Percentiles rank a stretch among this genome's conserved stretches.
Evolutionary conservation across 1,140 invertebrate genomes (phyloP).

Genomic region (Pissodes strobi): DNA sequence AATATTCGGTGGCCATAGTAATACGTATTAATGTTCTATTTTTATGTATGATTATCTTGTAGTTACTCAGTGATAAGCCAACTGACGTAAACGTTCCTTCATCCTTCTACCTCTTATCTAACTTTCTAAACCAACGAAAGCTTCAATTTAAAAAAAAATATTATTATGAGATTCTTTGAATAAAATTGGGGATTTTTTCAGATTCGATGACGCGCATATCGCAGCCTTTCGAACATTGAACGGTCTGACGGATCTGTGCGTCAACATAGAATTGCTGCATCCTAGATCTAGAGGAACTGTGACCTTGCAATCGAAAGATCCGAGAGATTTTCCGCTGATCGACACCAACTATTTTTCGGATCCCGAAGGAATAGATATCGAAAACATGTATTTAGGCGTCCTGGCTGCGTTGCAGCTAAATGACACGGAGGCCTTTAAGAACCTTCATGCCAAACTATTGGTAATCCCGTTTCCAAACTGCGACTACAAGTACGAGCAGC

Average conservation of each 20-base stretch:
- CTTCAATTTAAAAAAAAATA: no score
- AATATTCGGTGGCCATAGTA: no score
- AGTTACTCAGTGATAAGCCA: no score
- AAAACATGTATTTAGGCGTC: conserved; percentile 60
- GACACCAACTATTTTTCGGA: conserved; percentile 67
- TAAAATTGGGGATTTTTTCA: conserved; percentile 67
- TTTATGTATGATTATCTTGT: no score
- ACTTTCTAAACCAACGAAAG: no score
- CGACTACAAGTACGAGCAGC: conserved; percentile 37
- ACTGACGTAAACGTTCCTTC: no score
- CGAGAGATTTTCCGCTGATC: conserved; percentile 66
- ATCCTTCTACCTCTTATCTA: no score
- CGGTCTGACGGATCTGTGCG: background rate
- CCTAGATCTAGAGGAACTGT: conserved; percentile 67
- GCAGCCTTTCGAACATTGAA: background rate
- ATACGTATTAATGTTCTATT: no score
- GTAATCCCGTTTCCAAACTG: conserved; percentile 52
- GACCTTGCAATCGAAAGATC: conserved; percentile 62
- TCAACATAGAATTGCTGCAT: conserved; percentile 64
- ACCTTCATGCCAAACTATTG: conserved; percentile 51
- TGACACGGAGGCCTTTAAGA: conserved; percentile 58
- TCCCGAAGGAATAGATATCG: conserved; percentile 59
- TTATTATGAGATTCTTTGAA: no score
- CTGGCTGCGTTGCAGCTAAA: conserved; percentile 57
- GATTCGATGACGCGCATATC: conserved; percentile 54